Base-by-base conservation (phyloP, 2,113 vertebrate species). In the Casuarius casuarius region DNA sequence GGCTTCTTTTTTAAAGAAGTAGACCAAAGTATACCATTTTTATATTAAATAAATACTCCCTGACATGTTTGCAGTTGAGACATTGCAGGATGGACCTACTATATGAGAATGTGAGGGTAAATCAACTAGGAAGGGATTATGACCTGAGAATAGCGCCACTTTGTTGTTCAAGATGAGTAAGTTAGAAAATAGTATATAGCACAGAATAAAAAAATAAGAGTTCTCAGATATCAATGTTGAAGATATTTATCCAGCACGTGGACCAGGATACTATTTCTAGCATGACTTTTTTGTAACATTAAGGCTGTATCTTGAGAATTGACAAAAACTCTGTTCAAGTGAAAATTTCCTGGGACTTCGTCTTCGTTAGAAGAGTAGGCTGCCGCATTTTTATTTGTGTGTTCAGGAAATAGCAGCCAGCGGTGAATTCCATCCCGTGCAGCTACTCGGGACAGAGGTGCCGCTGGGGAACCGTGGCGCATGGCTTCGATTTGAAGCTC, bases 11-110 rank as follows among this genome's bases (percentile, higher is more conserved):
- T 25, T 14, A 59, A 56, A 6, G 4, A 1, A 20, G 25, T 5
- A 68, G 12, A 42, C 13, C 3, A 3, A 1, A 20, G 25, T 5
- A 68, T 10, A 42, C 13, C 3, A 3, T 3, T 26, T 61, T 31
- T 35, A 3, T n/a, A 26, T 23, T 49, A 58, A 54, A 56, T 28
- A 42, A 3, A 20, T 5, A 14, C 3, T 22, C 21, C 26, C 17
- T 15, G 35, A 31, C 21, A 48, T 49, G 20, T 48, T n/a, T 70
- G 67, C 21, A 8, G 63, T n/a, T 29, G 10, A 44, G 11, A 18
- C 38, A 54, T 61, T 28, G 17, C 14, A 46, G 16, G 10, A 25
- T 51, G 3, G 6, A 20, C 25, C 42, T 79, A 2, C 19, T 8
- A 6, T 13, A 28, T 21, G 21, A 73, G 51, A 61, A 12, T 5